Evolutionary conservation across 2,113 vertebrate genomes (phyloP).

Genomic region (Grus americana): DNA sequence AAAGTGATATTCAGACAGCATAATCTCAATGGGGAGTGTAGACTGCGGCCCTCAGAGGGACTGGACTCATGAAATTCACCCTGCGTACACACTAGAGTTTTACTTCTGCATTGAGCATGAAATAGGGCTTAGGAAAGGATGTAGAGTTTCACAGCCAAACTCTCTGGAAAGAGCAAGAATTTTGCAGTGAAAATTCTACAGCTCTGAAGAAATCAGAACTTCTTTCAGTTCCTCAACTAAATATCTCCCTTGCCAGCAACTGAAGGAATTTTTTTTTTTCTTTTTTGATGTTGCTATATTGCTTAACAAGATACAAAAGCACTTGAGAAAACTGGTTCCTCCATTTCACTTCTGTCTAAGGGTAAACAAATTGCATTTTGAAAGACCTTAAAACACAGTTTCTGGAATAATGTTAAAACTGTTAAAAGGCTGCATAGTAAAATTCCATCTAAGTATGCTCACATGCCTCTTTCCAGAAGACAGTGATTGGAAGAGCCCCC

Average conservation of each 20-base stretch:
- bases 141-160: neutral
- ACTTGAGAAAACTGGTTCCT: neutral
- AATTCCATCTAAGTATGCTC: neutral
- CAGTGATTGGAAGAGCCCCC: neutral
- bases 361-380: neutral
- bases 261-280: neutral
- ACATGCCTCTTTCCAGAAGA: neutral
- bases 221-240: neutral
- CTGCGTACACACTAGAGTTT: neutral
- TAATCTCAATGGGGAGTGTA: neutral
- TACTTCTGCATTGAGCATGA: neutral
- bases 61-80: neutral
- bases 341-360: neutral
- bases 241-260: neutral
- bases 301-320: constrained; percentile 13
- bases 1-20: neutral
- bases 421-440: neutral
- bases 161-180: neutral
- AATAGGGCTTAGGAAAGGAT: neutral
- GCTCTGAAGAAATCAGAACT: neutral
- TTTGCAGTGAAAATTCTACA: neutral
- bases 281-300: neutral
- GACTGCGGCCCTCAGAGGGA: neutral
- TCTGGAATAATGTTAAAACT: neutral
- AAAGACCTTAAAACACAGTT: neutral